A percentile compares a stretch with the other conserved stretches of the same genome.
These are phyloP conservation scores for Pseudomugil tenellus DNA, from an alignment of 2,797 vertebrate genomes.

Conservation along the genomic window DNA sequence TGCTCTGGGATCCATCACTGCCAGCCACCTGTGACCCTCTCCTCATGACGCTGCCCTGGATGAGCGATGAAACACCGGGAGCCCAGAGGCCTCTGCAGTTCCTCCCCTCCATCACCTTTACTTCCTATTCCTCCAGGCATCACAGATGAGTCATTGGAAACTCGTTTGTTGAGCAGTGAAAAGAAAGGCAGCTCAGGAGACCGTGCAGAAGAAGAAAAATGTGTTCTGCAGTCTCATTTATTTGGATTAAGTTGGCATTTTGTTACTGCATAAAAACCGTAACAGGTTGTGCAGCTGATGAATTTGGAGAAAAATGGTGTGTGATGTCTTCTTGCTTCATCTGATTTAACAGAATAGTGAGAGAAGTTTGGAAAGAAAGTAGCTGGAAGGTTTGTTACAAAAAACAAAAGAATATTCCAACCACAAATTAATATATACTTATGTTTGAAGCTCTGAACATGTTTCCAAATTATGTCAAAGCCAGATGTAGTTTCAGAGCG, in stretches of 20 bases:
- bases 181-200: slow-evolving; percentile 28
- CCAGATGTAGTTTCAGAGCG: neutral
- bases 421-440: neutral
- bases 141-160: slow-evolving; percentile 24
- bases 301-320: slow-evolving; percentile 17
- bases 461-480: slow-evolving; percentile 8
- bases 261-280: slow-evolving; percentile 11
- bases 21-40: slow-evolving; percentile 63
- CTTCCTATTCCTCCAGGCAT: slow-evolving; percentile 33
- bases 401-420: neutral
- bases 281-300: slow-evolving; percentile 45
- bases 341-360: neutral
- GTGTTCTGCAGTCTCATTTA: slow-evolving; percentile 47
- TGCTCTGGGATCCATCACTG: slow-evolving; percentile 64
- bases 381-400: neutral
- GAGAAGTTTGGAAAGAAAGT: slow-evolving; percentile 10
- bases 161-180: slow-evolving; percentile 52
- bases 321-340: slow-evolving; percentile 31
- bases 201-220: slow-evolving; percentile 36
- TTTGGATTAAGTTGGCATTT: slow-evolving; percentile 43
- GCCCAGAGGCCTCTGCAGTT: slow-evolving; percentile 17
- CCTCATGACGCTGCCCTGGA: slow-evolving; percentile 24
- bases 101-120: slow-evolving; percentile 40
- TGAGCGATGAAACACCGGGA: slow-evolving; percentile 56
- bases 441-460: neutral